A percentile compares a stretch with the other conserved stretches of the same genome.
phyloP scores from a whole-genome alignment of 2,888 invertebrate species.

The Hydrotaea cyrtoneurina region DNA sequence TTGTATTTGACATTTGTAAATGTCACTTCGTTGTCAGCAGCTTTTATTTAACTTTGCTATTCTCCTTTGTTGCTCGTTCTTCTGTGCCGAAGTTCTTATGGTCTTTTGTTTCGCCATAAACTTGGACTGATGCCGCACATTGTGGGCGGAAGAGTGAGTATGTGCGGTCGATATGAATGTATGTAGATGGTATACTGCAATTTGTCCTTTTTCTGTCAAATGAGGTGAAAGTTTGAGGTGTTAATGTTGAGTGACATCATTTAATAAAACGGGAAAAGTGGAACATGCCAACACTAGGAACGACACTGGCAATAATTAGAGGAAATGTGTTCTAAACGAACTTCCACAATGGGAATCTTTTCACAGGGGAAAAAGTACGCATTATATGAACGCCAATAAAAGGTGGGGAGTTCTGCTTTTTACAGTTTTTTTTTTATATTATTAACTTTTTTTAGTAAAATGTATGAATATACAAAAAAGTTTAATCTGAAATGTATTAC shows the following conservation, averaged over 20 bases:
- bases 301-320: conserved; percentile 45
- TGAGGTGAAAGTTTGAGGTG: conserved; percentile 70
- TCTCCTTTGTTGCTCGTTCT: conserved; percentile 34
- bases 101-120: background rate
- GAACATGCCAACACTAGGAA: background rate
- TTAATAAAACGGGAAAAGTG: conserved; percentile 64
- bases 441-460: no score
- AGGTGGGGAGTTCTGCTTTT: no score
- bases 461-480: no score
- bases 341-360: no score
- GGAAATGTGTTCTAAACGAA: conserved; percentile 36
- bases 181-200: conserved; percentile 53
- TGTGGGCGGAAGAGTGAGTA: background rate
- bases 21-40: conserved; percentile 71
- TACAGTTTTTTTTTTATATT: no score
- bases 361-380: no score
- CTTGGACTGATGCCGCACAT: background rate
- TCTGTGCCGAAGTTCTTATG: conserved; percentile 37
- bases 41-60: conserved; percentile 66
- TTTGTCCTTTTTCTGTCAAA: conserved; percentile 69
- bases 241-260: conserved; percentile 69
- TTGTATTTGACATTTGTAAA: conserved; percentile 72
- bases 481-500: no score
- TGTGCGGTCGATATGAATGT: conserved; percentile 23
- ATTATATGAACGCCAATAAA: no score